phyloP scores from a whole-genome alignment of 2,888 invertebrate genomes.

The Epirrita christyi region DNA sequence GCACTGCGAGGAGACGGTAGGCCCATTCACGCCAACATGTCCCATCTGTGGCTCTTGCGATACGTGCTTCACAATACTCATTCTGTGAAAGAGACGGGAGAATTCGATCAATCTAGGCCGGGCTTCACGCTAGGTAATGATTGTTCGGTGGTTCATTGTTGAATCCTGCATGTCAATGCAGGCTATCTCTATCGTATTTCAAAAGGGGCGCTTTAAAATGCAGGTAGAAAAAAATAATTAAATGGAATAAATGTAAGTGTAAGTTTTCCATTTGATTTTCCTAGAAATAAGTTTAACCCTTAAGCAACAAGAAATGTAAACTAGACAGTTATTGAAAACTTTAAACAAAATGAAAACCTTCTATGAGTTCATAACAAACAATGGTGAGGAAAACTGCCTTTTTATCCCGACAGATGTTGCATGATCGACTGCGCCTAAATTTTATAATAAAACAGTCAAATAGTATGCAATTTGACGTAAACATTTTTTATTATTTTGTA shows the following conservation, averaged over 20 bases:
- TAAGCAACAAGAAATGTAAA: neutral
- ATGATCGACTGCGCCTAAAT: too few species aligned
- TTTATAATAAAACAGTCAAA: too few species aligned
- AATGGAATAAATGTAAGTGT: neutral
- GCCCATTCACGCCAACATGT: slow-evolving; percentile 68
- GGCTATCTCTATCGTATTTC: slow-evolving; percentile 34
- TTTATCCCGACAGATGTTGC: too few species aligned
- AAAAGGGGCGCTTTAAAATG: slow-evolving; percentile 15
- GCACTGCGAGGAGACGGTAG: slow-evolving; percentile 50
- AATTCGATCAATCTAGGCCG: slow-evolving; percentile 69
- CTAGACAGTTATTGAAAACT: too few species aligned
- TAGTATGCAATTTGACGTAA: too few species aligned
- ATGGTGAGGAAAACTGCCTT: too few species aligned
- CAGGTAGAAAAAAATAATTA: slow-evolving; percentile 1
- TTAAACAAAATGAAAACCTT: too few species aligned
- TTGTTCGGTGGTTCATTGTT: slow-evolving; percentile 48
- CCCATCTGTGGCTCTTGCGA: slow-evolving; percentile 46
- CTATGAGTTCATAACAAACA: too few species aligned
- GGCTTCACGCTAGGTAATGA: slow-evolving; percentile 46
- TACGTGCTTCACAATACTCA: slow-evolving; percentile 70
- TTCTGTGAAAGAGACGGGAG: slow-evolving; percentile 50
- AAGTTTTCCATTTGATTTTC: too few species aligned
- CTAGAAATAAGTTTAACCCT: neutral
- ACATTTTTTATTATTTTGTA: too few species aligned
- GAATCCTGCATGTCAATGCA: slow-evolving; percentile 41